Evolutionary conservation across 1,140 invertebrate genomes (phyloP), one percentile per base, ranked within the genome.

Genomic region (Drosophila ananassae): DNA sequence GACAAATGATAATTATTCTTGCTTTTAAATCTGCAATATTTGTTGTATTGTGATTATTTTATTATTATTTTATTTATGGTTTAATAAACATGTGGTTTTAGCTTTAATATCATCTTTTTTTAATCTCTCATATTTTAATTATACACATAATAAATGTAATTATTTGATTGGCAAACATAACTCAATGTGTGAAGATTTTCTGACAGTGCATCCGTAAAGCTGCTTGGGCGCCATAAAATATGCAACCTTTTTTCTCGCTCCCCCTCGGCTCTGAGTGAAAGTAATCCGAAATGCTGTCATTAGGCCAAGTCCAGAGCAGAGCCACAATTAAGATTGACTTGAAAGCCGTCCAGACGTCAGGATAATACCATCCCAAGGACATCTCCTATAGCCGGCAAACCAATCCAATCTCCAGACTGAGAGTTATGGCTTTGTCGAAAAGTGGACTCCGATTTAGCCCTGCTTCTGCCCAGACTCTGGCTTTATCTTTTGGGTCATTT

Each of bases 281-380:
- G 83, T 87, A 87, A 87, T 87, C 83, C 83, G 83, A 79, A 85
- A 77, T 89, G 76, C 72, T 89, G 83, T 87, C 83, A 87, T 89
- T 87, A 87, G 74, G 77, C 74, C 50, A 44, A 59, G 57, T 34
- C 46, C 44, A 52, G 48, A 58, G 61, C 41, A 66, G 53, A 63
- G 41, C 41, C 82, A 83, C 83, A 87, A 87, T 87, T 89, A 87
- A 82, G 83, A 87, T 79, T 89, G 83, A 87, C 83, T 89, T 57
- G 83, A 67, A 75, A 66, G 78, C 72, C 58, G 41, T 48, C 66
- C 66, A 69, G 66, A 30, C 63, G 74, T 71, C 62, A 63, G 63
- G 51, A 69, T 81, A 82, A 81, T 77, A 50, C 79, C 55, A 76
- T 44, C 66, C 50, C 54, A 46, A 62, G 67, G 66, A 57, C 66